Evolutionary conservation across 2,797 vertebrate species (phyloP), one percentile per base, ranked within the genome.

Genomic region (Luscinia megarhynchos): DNA sequence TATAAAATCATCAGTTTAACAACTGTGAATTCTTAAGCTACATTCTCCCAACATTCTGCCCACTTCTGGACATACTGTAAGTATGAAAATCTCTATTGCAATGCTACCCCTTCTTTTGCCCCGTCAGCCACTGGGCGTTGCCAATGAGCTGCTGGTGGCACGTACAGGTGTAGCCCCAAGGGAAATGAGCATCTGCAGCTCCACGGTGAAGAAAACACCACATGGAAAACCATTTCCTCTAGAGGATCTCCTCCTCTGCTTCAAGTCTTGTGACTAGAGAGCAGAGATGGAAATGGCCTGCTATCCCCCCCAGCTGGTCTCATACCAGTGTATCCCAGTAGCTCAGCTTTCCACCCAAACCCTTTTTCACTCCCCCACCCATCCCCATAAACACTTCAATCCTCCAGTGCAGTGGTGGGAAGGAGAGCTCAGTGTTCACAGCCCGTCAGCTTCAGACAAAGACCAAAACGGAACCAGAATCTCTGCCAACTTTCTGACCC

Each of bases 251-350:
- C 16, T 66, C 13, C 11, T 27, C 30, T 68, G 3, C 40, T 81
- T 32, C 54, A 53, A 64, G n/a, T n/a, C 20, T 43, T 74, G 38
- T 36, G 24, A 19, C 5, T 36, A 30, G 15, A n/a, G 30, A 70
- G 27, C 41, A 85, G 59, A 57, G 17, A 19, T 16, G 5, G 32
- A 36, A 88, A 66, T 13, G 5, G 6, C 6, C 18, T 77, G 30
- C 36, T 62, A 40, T 1, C 4, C 6, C 2, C 0, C 2, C 6
- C 23, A 53, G 18, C 2, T 11, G 32, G 27, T n/a, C 45, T 20
- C 32, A 36, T 32, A 50, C 6, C 11, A 23, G 38, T 2, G 13
- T 12, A 34, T 43, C 29, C 40, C 67, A 84, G 50, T 16, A 78
- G 38, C 19, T 36, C 72, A 89, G 14, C 18, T 61, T 70, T 80